These are phyloP conservation scores for Agapostemon virescens DNA, from an alignment of 2,888 invertebrate genomes.

Conservation along the genomic window DNA sequence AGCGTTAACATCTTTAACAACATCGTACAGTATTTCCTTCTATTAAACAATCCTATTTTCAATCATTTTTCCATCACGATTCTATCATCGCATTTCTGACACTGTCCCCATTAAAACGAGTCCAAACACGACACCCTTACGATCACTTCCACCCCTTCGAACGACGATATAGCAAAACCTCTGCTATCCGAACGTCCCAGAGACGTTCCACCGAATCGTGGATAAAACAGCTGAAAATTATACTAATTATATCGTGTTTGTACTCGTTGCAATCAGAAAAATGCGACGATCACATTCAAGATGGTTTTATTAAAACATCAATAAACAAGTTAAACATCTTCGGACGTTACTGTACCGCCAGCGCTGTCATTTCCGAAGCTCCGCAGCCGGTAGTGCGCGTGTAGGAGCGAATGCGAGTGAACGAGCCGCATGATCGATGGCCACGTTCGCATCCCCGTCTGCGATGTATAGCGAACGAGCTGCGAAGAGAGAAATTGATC, in stretches of 20 bases:
- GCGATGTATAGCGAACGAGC: background rate
- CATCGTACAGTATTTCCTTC: too few relatives aligned
- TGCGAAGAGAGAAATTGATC: constrained; percentile 9
- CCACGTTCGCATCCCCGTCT: background rate
- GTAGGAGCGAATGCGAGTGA: background rate
- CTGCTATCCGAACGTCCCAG: too few relatives aligned
- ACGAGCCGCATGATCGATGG: background rate
- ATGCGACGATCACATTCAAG: background rate
- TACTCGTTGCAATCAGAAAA: background rate
- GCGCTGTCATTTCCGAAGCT: constrained; percentile 70
- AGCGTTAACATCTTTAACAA: too few relatives aligned
- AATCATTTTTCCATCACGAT: background rate
- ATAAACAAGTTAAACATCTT: too few relatives aligned
- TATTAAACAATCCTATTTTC: background rate
- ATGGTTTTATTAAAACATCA: background rate
- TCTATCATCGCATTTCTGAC: background rate
- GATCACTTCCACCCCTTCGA: background rate
- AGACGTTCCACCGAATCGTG: too few relatives aligned
- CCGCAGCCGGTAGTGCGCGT: constrained; percentile 36
- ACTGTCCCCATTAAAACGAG: background rate
- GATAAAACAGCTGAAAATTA: too few relatives aligned
- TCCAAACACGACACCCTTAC: background rate
- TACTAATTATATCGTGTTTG: background rate
- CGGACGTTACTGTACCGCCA: constrained; percentile 53
- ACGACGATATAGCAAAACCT: too few relatives aligned